Evolutionary conservation across 2,888 invertebrate species (phyloP), one percentile per base, ranked within the genome.

Genomic region (Oeneis ivallda): DNA sequence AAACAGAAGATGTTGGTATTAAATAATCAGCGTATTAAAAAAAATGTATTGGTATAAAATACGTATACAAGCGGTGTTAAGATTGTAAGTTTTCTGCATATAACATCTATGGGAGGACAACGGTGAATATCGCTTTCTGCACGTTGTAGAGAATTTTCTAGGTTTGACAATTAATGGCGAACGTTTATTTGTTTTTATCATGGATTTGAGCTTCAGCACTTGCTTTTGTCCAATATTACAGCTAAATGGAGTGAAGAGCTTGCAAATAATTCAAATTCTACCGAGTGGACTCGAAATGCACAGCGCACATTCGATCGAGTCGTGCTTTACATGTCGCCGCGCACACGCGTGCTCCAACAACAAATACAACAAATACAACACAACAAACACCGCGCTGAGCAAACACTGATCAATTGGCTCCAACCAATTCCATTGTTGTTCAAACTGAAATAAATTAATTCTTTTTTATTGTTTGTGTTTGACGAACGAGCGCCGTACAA

Each of bases 391-490:
- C 9, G 15, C 15, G 8, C 19, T 19, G 19, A 19, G 19, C 49
- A 50, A 50, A 50, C 6, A 50, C 19, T 6, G 26, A 50, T 50
- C 49, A 26, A 50, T 13, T 5, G 49, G 5, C 11, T 17, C 49
- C 19, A 5, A 13, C 19, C 49, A 10, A 4, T 5, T 7, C 49
- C 26, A 26, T 26, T 50, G 49, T 26, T 50, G 49, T 50, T 26
- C 49, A 50, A 50, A 50, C 26, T 50, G 49, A 50, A 50, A 50
- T 26, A 0, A 50, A 50, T 50, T 26, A 50, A 50, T 50, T 50
- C 19, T 26, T 26, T 50, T 49, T 41, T 41, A 13, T 13, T 41
- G 13, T 47, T 47, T 47, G 41, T 41, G 13, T 15, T 15, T 17
- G 15, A 47, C 6, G 7, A 47, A 15, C 17, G n/a, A 15, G 15